Base-by-base conservation (phyloP, 2,797 vertebrate genomes). In the Enteromius argenteus region DNA sequence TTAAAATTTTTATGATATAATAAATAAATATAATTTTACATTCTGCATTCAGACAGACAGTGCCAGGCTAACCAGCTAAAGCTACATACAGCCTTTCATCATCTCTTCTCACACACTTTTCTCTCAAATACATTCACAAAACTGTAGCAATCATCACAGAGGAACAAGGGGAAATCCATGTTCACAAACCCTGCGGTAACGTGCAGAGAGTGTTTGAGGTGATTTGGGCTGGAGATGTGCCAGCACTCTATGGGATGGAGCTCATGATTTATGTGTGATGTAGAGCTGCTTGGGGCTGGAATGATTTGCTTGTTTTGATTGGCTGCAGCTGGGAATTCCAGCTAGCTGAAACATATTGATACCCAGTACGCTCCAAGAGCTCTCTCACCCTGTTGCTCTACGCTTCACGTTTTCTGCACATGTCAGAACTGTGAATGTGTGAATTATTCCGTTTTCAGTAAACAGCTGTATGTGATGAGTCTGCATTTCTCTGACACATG, bases 221-320 rank as follows among this genome's bases (percentile, higher is more conserved):
- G 60, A 73, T 74, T 74, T 32, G 60, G 27, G n/a, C 91, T 89
- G 80, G 87, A 92, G 91, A 90, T 91, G 90, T 95, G 94, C 94
- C 93, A 94, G 92, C 79, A 82, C 60, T 86, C 72, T 21, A 72
- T 83, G 15, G 39, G 44, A 77, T 71, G 35, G 73, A 77, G 77
- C 75, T 32, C 68, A 9, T 92, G 91, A 92, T 94, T 93, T 90
- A 92, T 86, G 89, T 89, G 60, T 76, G 78, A 88, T 83, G 78
- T 77, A 83, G 87, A 90, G 84, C 73, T 64, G 85, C 84, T 79
- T 62, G 58, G 88, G 79, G 85, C 88, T 89, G n/a, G 86, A 88
- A 82, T 88, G 79, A 42, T 71, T 87, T 84, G 87, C 80, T 86
- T 51, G 85, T 89, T 91, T 89, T 88, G 86, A 86, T 81, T 91